These are phyloP conservation scores for Siniperca chuatsi DNA, from an alignment of 2,113 vertebrate genomes.

Conservation along the genomic window DNA sequence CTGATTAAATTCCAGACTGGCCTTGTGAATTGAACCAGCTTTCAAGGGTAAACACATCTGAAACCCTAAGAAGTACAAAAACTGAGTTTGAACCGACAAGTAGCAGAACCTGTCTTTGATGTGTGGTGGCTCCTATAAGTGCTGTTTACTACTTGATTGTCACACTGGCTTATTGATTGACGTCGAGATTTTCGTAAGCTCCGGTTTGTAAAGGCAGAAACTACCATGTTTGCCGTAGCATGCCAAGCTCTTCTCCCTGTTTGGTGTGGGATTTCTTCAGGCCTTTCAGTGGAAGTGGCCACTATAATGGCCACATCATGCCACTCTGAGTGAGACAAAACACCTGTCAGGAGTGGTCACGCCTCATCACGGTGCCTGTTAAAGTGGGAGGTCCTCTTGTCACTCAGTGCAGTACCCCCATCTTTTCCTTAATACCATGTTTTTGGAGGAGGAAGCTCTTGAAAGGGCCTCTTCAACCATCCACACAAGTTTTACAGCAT, in stretches of 20 bases:
- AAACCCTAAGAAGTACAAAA: conserved; percentile 41
- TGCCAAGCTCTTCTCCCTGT: conserved; percentile 32
- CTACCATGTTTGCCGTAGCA: conserved; percentile 42
- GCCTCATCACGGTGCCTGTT: conserved; percentile 68
- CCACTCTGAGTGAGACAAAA: conserved; percentile 75
- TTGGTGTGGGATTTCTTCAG: conserved; percentile 60
- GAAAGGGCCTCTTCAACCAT: conserved; percentile 43
- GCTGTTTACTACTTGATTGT: conserved; percentile 30
- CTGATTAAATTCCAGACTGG: conserved; percentile 75
- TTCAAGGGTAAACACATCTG: conserved; percentile 59
- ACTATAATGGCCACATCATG: conserved; percentile 63
- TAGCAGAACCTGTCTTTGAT: conserved; percentile 47
- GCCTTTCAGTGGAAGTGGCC: conserved; percentile 59
- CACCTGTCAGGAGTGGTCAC: conserved; percentile 76
- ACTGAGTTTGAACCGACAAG: not conserved
- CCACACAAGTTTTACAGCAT: conserved; percentile 9
- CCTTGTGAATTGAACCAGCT: conserved; percentile 67
- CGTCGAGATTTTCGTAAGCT: conserved; percentile 35
- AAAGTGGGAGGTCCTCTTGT: conserved; percentile 75
- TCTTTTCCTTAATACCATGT: conserved; percentile 36
- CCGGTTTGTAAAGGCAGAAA: conserved; percentile 35
- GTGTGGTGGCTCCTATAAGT: conserved; percentile 9
- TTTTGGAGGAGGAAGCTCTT: conserved; percentile 53
- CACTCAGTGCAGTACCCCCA: conserved; percentile 58
- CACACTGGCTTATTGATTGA: conserved; percentile 48